Conservation (phyloP, 2,113 vertebrate genomes). For the Eidolon helvum region DNA sequence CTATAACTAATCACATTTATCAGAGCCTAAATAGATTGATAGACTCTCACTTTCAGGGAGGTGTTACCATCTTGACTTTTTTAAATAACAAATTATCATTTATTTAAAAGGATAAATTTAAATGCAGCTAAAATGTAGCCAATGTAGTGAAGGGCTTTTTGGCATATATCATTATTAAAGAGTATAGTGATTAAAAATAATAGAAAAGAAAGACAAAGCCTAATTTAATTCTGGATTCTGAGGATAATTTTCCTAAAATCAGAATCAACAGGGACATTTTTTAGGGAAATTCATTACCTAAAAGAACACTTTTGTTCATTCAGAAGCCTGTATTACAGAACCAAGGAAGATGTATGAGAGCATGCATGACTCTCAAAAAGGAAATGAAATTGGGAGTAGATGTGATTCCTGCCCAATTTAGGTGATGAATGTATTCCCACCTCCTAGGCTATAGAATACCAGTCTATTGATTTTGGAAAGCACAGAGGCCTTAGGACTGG, state of each 20-base stretch:
- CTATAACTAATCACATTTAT: neutral
- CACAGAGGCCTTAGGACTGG: neutral
- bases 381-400: conserved; percentile 35
- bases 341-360: conserved; percentile 47
- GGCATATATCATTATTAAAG: conserved; percentile 7
- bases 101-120: conserved; percentile 6
- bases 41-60: conserved; percentile 6
- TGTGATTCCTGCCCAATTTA: neutral
- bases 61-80: neutral
- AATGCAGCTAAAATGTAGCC: conserved; percentile 18
- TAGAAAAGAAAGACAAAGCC: conserved; percentile 22
- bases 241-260: conserved; percentile 33
- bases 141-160: neutral
- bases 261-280: conserved; percentile 42
- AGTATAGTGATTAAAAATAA: conserved; percentile 50
- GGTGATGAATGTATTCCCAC: neutral
- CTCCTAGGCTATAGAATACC: neutral
- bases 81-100: neutral
- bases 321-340: conserved; percentile 18
- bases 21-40: neutral
- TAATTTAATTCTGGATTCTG: conserved; percentile 58
- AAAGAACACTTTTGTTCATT: conserved; percentile 54
- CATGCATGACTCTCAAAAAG: neutral
- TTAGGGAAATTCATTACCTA: conserved; percentile 33
- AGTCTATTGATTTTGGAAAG: neutral